These are phyloP conservation scores for Daphoenositta chrysoptera DNA, from an alignment of 2,113 vertebrate genomes.

Conservation along the genomic window DNA sequence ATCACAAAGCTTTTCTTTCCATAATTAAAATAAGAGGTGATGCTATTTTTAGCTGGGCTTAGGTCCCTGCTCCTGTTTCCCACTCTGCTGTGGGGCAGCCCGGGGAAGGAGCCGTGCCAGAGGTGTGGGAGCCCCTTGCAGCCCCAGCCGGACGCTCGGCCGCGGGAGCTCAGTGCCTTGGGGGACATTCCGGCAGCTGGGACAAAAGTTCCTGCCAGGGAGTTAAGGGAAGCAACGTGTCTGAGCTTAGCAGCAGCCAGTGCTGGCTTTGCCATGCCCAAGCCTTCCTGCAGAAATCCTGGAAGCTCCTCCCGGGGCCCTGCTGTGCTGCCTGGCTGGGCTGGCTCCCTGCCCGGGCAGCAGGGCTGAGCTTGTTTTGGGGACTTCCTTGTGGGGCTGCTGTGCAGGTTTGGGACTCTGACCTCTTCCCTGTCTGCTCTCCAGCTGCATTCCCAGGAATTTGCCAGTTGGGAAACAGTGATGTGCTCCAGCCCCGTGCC, in stretches of 20 bases:
- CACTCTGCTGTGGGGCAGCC: background rate
- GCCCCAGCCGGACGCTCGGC: background rate
- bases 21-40: background rate
- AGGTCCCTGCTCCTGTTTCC: background rate
- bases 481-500: background rate
- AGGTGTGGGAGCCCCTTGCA: background rate
- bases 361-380: background rate
- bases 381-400: background rate
- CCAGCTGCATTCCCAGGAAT: background rate
- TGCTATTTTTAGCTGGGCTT: background rate
- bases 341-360: background rate
- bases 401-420: background rate
- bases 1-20: accelerated
- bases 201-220: background rate
- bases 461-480: background rate
- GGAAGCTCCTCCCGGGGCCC: accelerated
- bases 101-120: background rate
- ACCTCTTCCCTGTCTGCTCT: background rate
- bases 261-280: accelerated
- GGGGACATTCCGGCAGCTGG: background rate
- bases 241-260: background rate
- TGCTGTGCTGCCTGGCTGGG: background rate
- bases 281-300: background rate
- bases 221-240: background rate
- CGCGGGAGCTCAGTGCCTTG: accelerated